A percentile compares a stretch with the other conserved stretches of the same genome.
These are phyloP conservation scores for Rhinichthys osculus DNA, from an alignment of 2,797 vertebrate genomes.

Conservation along the genomic window DNA sequence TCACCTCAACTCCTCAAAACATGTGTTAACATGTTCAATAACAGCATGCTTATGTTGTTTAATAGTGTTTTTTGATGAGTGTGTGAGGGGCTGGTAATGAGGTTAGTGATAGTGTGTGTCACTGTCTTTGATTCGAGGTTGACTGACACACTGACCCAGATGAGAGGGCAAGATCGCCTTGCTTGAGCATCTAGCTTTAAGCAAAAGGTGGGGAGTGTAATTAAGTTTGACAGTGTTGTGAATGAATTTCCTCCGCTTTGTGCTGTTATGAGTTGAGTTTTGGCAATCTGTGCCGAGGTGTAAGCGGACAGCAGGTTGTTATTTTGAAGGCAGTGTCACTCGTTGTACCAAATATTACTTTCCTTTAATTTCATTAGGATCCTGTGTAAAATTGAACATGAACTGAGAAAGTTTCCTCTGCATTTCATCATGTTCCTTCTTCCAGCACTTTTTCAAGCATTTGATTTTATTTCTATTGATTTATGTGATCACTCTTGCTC, in stretches of 20 bases:
- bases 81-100: slow-evolving; percentile 23
- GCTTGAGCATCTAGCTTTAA: slow-evolving; percentile 28
- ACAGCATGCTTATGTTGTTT: background rate
- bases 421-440: slow-evolving; percentile 24
- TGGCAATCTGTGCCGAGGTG: slow-evolving; percentile 27
- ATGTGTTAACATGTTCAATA: slow-evolving; percentile 13
- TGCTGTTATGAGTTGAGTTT: slow-evolving; percentile 31
- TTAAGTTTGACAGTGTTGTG: slow-evolving; percentile 51
- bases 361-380: background rate
- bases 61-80: slow-evolving; percentile 1
- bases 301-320: slow-evolving; percentile 6
- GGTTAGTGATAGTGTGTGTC: slow-evolving; percentile 45
- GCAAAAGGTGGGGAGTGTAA: slow-evolving; percentile 20
- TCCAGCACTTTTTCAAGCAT: background rate
- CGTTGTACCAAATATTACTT: background rate
- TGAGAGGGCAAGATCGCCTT: slow-evolving; percentile 29
- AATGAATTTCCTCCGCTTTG: slow-evolving; percentile 47
- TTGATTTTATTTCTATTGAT: slow-evolving; percentile 13
- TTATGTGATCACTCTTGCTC: background rate
- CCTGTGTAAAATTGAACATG: background rate
- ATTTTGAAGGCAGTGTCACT: background rate
- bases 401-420: background rate
- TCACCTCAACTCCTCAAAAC: background rate
- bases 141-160: slow-evolving; percentile 62
- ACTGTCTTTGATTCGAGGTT: slow-evolving; percentile 50